These are phyloP conservation scores for Pseudopleuronectes americanus DNA, from an alignment of 2,797 vertebrate genomes.

Conservation along the genomic window DNA sequence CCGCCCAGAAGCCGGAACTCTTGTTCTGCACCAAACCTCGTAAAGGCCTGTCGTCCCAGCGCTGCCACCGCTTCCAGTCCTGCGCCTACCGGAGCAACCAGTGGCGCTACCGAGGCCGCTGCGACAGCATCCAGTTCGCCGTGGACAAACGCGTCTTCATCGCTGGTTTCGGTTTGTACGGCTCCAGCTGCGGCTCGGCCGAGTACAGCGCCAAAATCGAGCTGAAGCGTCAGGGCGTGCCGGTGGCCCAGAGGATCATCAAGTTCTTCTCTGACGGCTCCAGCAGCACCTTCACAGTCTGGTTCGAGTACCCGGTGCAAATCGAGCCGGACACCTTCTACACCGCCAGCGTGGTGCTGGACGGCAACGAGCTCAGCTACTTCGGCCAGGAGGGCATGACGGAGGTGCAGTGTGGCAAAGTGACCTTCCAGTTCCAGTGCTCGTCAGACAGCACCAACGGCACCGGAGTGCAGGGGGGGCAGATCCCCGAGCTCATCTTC, in stretches of 20 bases:
- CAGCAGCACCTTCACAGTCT: conserved; percentile 94
- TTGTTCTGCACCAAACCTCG: conserved; percentile 91
- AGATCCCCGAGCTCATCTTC: conserved; percentile 98
- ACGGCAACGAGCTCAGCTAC: conserved; percentile 97
- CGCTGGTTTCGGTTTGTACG: conserved; percentile 95
- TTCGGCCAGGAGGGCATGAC: conserved; percentile 99
- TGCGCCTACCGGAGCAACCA: conserved; percentile 98
- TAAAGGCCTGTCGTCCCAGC: conserved; percentile 91
- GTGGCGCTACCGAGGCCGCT: conserved; percentile 97
- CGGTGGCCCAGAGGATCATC: conserved; percentile 90
- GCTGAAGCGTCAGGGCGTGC: conserved; percentile 93
- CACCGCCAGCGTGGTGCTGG: conserved; percentile 95
- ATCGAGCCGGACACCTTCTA: conserved; percentile 98
- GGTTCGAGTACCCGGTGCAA: conserved; percentile 97
- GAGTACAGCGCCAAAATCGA: conserved; percentile 98
- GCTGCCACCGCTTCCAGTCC: conserved; percentile 97
- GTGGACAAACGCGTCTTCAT: conserved; percentile 96
- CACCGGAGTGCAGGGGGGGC: conserved; percentile 96
- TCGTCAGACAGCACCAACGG: conserved; percentile 99
- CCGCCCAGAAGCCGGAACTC: conserved; percentile 93
- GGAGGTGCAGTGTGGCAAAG: conserved; percentile 96
- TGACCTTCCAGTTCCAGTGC: conserved; percentile 99
- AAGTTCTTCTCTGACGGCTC: conserved; percentile 98
- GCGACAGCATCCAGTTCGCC: conserved; percentile 98
- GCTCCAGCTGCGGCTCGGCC: conserved; percentile 96